Percentiles rank a stretch among this genome's conserved stretches.
phyloP scores from a whole-genome alignment of 1,140 invertebrate genomes.

The Euborellia annulipes region DNA sequence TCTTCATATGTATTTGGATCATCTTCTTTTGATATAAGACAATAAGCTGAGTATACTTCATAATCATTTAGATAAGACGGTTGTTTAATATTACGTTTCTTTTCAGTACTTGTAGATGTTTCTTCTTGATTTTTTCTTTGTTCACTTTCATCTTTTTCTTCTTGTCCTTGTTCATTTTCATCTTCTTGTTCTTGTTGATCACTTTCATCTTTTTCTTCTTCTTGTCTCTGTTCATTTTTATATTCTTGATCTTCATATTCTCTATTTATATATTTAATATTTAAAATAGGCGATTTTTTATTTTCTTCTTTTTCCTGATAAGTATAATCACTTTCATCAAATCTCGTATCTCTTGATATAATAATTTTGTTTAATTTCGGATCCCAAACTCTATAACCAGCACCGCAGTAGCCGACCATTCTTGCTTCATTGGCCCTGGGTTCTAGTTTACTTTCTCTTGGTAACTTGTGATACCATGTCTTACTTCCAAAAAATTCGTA shows the following conservation, averaged over 20 bases:
- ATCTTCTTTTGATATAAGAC: not conserved
- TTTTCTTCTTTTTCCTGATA: not conserved
- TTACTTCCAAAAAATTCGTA: not conserved
- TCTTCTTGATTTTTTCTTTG: no score
- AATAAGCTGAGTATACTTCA: not conserved
- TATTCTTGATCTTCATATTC: not conserved
- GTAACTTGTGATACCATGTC: not conserved
- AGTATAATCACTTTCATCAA: not conserved
- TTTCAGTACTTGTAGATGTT: no score
- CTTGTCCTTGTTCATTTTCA: not conserved
- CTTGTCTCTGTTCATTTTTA: not conserved
- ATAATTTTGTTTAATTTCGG: not conserved
- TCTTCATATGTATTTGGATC: not conserved
- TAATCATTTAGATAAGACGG: not conserved
- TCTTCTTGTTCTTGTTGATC: not conserved
- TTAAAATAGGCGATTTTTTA: not conserved
- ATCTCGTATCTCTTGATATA: constrained; percentile 1
- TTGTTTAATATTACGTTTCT: not conserved
- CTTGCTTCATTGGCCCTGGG: not conserved
- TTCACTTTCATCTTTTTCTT: no score
- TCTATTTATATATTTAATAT: not conserved
- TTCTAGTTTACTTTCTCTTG: not conserved
- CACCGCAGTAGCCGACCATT: not conserved
- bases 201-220: not conserved
- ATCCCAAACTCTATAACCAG: not conserved